Base-by-base conservation (phyloP, 2,888 invertebrate species). In the Drosophila heteroneura region DNA sequence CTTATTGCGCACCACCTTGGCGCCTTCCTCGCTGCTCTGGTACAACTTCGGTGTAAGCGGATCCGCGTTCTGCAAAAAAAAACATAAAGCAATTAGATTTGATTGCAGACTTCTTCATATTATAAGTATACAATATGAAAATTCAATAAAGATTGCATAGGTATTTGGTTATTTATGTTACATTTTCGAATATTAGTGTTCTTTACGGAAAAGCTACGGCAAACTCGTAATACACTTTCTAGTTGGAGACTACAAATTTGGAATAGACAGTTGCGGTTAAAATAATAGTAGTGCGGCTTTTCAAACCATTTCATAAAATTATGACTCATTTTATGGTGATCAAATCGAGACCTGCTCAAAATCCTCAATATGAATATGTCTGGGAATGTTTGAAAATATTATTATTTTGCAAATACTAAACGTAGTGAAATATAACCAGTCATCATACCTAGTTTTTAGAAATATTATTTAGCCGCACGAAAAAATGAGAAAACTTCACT, bases 11-110 rank as follows among this genome's bases (percentile, higher is more conserved):
- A 98, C 96, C 0, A 99, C 99, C 94, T 99, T 99, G 93, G 99
- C 97, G 0, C 99, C 99, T 94, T 99, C 99, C 94, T 99, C 99
- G 52, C 99, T 98, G 92, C 98, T 97, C 91, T 97, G 97, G 92
- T 96, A 98, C 10, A 99, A 94, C 93, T 98, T 97, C 9, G 96
- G 96, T n/a, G 98, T 96, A 67, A 99, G 96, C 2, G 96, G 96
- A 94, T 99, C 99, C 7, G 92, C 92, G 90, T 95, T 94, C 98
- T 89, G 44, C 19, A 71, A 71, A 60, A 56, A 52, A 33, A 28
- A n/a, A 10, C 14, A 4, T 22, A 12, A 19, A 39, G 16, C 16
- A 6, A 6, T 49, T 22, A 22, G 4, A 39, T n/a, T 33, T 28
- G 5, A 32, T 26, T 37, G 22, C 16, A 26, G 22, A 47, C 7